Conservation (phyloP, 2,797 vertebrate species). For the Masticophis lateralis region DNA sequence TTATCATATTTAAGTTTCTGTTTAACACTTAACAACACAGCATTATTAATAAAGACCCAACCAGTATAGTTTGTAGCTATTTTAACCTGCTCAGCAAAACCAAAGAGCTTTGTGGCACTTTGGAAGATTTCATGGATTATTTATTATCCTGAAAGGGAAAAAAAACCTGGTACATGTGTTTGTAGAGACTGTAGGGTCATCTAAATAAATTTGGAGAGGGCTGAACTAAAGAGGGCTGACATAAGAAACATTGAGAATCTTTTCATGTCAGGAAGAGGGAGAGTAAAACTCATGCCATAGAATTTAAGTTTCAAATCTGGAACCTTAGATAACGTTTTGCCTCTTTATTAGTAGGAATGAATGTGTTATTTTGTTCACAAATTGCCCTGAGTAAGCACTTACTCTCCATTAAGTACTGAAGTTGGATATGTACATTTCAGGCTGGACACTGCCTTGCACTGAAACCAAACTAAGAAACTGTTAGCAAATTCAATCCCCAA, state of each 20-base stretch:
- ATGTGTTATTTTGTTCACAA: not conserved
- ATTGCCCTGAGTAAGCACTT: not conserved
- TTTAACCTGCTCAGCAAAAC: not conserved
- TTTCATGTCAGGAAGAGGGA: not conserved
- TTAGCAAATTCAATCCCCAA: not conserved
- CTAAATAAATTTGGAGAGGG: not conserved
- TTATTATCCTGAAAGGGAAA: not conserved
- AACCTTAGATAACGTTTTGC: not conserved
- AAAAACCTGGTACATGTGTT: not conserved
- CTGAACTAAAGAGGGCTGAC: not conserved
- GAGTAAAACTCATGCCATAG: not conserved
- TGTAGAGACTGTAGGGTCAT: not conserved
- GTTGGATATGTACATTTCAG: not conserved
- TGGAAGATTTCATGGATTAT: not conserved
- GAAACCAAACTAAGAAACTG: not conserved
- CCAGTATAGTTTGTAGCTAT: not conserved
- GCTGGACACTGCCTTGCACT: not conserved
- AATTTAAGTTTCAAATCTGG: not conserved
- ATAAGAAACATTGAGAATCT: not conserved
- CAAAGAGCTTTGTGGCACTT: not conserved
- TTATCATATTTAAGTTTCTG: not conserved
- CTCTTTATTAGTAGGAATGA: not conserved
- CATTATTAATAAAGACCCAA: not conserved
- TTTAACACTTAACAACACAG: not conserved
- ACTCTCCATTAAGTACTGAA: not conserved